Evolutionary conservation across 2,888 invertebrate genomes (phyloP).

Genomic region (Seira musarum): DNA sequence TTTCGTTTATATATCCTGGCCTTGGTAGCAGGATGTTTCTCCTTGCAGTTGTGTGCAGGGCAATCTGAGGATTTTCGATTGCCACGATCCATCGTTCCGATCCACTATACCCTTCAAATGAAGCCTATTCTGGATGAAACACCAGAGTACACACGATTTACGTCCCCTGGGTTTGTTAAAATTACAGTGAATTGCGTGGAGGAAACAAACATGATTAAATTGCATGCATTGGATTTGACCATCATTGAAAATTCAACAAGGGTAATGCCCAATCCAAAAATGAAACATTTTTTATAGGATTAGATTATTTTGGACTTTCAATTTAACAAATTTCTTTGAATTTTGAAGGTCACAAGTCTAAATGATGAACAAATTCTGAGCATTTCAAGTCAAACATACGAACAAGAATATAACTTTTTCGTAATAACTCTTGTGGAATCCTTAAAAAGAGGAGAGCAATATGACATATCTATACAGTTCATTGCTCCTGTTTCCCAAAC

Average conservation of each 20-base stretch:
- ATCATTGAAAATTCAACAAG: slow-evolving; percentile 34
- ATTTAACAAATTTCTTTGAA: too few species aligned
- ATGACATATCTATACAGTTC: slow-evolving; percentile 61
- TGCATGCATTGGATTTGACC: slow-evolving; percentile 59
- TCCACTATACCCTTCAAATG: slow-evolving; percentile 53
- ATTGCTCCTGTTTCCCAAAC: slow-evolving; percentile 55
- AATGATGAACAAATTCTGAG: not conserved
- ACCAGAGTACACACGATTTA: slow-evolving; percentile 51
- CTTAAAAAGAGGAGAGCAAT: slow-evolving; percentile 37
- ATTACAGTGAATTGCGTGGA: slow-evolving; percentile 57
- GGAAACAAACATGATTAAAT: slow-evolving; percentile 46
- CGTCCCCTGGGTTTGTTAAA: slow-evolving; percentile 59
- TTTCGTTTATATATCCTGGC: not conserved
- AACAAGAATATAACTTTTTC: slow-evolving; percentile 52
- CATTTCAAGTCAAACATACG: slow-evolving; percentile 23
- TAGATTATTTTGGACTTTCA: too few species aligned
- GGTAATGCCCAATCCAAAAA: too few species aligned
- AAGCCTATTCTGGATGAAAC: slow-evolving; percentile 60
- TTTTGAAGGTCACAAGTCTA: slow-evolving; percentile 28
- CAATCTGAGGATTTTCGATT: slow-evolving; percentile 54
- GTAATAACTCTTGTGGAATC: slow-evolving; percentile 41
- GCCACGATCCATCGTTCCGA: slow-evolving; percentile 52
- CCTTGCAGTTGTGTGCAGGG: too few species aligned
- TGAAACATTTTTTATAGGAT: too few species aligned
- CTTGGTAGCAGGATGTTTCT: not conserved